phyloP scores from a whole-genome alignment of 1,140 invertebrate species.

The Drosophila carrolli region DNA sequence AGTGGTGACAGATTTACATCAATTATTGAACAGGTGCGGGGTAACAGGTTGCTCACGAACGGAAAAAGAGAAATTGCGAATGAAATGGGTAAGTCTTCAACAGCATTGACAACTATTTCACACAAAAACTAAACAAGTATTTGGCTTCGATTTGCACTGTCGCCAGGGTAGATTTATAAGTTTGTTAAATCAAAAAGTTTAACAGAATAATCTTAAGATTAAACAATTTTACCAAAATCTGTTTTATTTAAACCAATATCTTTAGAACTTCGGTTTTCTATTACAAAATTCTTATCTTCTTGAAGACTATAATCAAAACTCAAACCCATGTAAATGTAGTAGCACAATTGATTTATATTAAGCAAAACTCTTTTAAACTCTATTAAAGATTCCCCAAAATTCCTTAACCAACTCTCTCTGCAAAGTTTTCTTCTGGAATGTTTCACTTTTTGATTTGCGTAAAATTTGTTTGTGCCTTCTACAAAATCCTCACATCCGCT shows the following conservation, averaged over 20 bases:
- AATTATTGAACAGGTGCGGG: conserved; percentile 66
- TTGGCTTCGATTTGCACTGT: neutral
- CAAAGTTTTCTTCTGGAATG: neutral
- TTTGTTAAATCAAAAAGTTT: neutral
- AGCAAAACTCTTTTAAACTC: neutral
- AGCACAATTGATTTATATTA: too few species aligned
- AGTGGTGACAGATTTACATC: conserved; percentile 72
- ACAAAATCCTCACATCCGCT: conserved; percentile 38
- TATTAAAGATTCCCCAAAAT: neutral
- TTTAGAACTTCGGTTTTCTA: too few species aligned
- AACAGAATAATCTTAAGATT: neutral
- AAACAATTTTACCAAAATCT: too few species aligned
- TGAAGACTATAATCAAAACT: too few species aligned
- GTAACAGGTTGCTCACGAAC: conserved; percentile 34
- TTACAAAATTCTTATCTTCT: too few species aligned
- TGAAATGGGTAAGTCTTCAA: neutral
- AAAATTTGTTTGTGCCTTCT: conserved; percentile 30
- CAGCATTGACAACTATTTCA: conserved; percentile 25
- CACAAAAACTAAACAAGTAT: neutral
- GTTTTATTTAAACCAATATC: too few species aligned
- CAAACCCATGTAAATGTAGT: too few species aligned
- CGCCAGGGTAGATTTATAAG: neutral
- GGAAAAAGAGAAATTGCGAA: neutral
- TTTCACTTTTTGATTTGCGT: conserved; percentile 41
- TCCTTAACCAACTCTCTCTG: neutral